Evolutionary conservation across 2,113 vertebrate genomes (phyloP).

Genomic region (Tragelaphus scriptus): DNA sequence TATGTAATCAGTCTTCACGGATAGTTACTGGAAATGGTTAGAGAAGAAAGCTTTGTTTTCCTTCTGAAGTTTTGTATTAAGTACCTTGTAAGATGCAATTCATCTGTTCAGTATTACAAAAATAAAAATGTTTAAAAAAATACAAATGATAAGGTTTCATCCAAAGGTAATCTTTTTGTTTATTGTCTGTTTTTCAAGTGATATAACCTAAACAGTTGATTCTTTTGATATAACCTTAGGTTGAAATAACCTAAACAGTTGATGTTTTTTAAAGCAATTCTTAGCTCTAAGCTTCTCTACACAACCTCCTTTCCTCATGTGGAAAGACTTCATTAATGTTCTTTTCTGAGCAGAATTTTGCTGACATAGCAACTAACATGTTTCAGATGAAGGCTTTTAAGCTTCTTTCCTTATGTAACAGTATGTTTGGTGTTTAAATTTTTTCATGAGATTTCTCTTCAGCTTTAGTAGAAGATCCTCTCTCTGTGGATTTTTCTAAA

Average conservation of each 20-base stretch:
- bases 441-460: constrained; percentile 13
- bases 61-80: not conserved
- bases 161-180: not conserved
- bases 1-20: not conserved
- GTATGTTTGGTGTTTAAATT: not conserved
- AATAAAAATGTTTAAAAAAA: constrained; percentile 11
- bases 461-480: not conserved
- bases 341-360: constrained; percentile 4
- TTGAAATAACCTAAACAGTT: not conserved
- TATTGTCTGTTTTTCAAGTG: not conserved
- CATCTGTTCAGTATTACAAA: constrained; percentile 4
- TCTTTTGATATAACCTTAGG: too few relatives aligned
- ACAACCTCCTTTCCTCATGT: not conserved
- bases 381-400: not conserved
- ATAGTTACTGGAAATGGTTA: not conserved
- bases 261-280: not conserved
- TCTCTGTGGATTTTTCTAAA: not conserved
- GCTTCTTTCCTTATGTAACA: not conserved
- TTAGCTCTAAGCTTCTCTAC: not conserved
- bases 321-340: not conserved
- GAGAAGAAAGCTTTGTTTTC: not conserved
- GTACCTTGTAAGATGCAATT: not conserved
- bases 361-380: not conserved
- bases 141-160: constrained; percentile 21
- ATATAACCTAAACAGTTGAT: not conserved